Base-by-base conservation (phyloP, 2,888 invertebrate species). In the Pseudolycoriella hygida region DNA sequence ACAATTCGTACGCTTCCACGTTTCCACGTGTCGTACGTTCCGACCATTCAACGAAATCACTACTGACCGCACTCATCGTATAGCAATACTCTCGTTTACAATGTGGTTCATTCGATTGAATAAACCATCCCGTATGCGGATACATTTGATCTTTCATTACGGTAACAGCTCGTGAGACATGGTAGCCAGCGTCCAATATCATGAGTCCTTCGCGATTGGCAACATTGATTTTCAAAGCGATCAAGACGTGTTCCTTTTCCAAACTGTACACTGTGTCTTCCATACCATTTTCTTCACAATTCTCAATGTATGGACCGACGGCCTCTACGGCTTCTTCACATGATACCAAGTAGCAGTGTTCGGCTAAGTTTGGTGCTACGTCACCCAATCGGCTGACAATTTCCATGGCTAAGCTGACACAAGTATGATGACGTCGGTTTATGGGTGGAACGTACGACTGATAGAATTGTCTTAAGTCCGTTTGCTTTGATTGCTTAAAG, bases 101-200 rank as follows among this genome's bases (percentile, higher is more conserved):
- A 53, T 76, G 75, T 42, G 73, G 67, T 57, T 85, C 85, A 56
- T 83, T 79, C 1, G 80, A 79, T 58, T 88, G 87, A 11, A 76
- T 77, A 61, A 88, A 89, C 83, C 86, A 85, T 72, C 85, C 84
- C 49, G 90, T 89, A 56, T 92, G 87, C 12, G 90, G 92, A 65
- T 84, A 87, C 42, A 72, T 69, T 49, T 77, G 72, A 61, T 92
- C 90, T 32, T 73, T 71, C 90, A 90, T 92, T 44, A 89, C 80
- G 17, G 88, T 86, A 49, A 90, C 75, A 47, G 84, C 80, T 49
- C 87, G 71, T 38, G 84, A 80, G 49, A 90, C 81, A 63, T 92
- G 90, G 66, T 92, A 92, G 15, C 90, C 90, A 1, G 90, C 88
- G 69, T 92, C 92, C 37, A 89, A 75, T 17, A 92, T 73, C 67